These are phyloP conservation scores for Tinea trinotella DNA, from an alignment of 2,888 invertebrate genomes.

Conservation along the genomic window DNA sequence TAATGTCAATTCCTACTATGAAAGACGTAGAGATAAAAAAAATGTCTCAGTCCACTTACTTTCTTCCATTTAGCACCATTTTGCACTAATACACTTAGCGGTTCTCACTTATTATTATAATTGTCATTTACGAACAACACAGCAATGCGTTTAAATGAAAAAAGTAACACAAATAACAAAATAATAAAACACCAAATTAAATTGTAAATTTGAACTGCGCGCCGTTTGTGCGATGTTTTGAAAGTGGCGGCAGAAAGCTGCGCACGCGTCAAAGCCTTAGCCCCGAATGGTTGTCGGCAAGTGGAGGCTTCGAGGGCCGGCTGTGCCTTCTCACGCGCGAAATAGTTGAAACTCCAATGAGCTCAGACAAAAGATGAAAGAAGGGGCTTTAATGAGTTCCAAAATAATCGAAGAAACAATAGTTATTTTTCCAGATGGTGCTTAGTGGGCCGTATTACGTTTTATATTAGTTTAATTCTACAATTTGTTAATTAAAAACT, in stretches of 20 bases:
- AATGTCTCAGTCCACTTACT: constrained; percentile 47
- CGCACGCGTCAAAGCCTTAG: neutral
- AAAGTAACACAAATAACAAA: neutral
- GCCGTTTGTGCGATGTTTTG: constrained; percentile 17
- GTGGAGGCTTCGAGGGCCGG: constrained; percentile 28
- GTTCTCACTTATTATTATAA: constrained; percentile 27
- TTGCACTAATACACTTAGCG: constrained; percentile 35
- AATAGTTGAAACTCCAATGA: constrained; percentile 36
- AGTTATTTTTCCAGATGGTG: neutral
- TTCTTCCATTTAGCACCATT: constrained; percentile 52
- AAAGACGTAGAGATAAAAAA: constrained; percentile 3
- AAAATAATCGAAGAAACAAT: neutral
- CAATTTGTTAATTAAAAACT: neutral
- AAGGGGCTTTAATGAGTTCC: constrained; percentile 38
- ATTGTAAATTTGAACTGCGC: neutral
- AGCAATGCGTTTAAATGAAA: no score
- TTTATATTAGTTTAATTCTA: neutral
- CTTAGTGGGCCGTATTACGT: neutral
- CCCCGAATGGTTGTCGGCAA: neutral
- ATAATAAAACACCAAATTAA: neutral
- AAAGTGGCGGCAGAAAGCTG: neutral
- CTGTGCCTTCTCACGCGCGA: constrained; percentile 47
- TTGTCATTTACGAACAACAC: constrained; percentile 26
- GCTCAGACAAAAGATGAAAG: constrained; percentile 30
- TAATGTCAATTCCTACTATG: neutral